Base-by-base conservation (phyloP, 2,888 invertebrate genomes). In the Tryphoninae sp. region DNA sequence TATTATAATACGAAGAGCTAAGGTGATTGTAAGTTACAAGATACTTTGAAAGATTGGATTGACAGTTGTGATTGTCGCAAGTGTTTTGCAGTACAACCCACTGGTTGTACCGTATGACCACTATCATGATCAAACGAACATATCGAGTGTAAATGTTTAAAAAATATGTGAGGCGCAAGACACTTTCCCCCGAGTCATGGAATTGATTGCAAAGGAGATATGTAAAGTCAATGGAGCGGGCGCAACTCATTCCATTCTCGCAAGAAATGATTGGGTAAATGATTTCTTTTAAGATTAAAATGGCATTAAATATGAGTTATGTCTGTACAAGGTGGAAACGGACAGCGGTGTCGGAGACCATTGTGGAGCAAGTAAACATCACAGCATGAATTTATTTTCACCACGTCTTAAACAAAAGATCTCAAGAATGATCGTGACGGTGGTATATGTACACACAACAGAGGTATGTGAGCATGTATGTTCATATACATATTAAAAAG, bases 401-500 rank as follows among this genome's bases (percentile, higher is more conserved):
- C 53, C 49, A 51, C 62, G 62, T 72, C 58, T 58, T 40, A 61
- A 62, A 76, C 33, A 33, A 80, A 72, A 59, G 55, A 72, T 72
- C 67, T 77, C 67, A 53, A 80, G 16, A 80, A 76, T 62, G 61
- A 62, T 77, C 62, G 73, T n/a, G 64, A 65, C 26, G 69, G 69
- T 80, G 69, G 75, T 75, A 80, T 65, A 75, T 19, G 55, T 59
- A 74, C 16, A 76, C 58, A 59, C 33, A 6, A 33, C 0, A 33
- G 33, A 33, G 33, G 6, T 45, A 42, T 69, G 61, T 11, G 40
- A 19, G 68, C 49, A 26, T 19, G 33, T 59, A 72, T 62, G 68
- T 49, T 68, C 68, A 68, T 45, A 68, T 68, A 71, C 64, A 73
- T 74, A 59, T 72, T 77, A 59, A 81, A 49, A 81, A 59, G 71